Percentiles rank a stretch among this genome's conserved stretches.
phyloP scores from a whole-genome alignment of 2,113 vertebrate species.

The Nesogale talazaci region DNA sequence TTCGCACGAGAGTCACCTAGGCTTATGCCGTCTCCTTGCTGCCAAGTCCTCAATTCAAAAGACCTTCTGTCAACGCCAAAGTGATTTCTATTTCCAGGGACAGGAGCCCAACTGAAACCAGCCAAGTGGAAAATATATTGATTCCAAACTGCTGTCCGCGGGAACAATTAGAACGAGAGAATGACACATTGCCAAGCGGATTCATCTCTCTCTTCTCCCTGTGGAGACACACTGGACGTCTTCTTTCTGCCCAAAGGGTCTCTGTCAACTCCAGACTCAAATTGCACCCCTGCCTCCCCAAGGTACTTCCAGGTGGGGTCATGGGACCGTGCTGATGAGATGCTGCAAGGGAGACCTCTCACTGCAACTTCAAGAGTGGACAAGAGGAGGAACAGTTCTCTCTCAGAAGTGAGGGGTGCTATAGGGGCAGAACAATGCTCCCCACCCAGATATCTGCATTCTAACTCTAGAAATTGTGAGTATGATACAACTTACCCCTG shows the following conservation, averaged over 20 bases:
- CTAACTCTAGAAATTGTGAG: too few relatives aligned
- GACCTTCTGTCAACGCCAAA: background rate
- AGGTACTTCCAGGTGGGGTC: background rate
- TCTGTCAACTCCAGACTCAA: background rate
- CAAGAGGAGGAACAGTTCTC: background rate
- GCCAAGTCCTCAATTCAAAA: background rate
- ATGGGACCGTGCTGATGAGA: too few relatives aligned
- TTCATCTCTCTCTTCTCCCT: background rate
- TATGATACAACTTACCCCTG: background rate
- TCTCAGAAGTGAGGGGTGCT: background rate
- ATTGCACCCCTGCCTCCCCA: too few relatives aligned
- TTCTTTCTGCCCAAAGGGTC: background rate
- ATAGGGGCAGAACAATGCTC: background rate
- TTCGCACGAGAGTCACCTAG: too few relatives aligned
- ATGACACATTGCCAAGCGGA: background rate
- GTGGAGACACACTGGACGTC: background rate
- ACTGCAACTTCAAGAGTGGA: background rate
- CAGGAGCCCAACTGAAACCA: background rate
- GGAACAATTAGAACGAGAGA: background rate
- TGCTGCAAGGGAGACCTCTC: too few relatives aligned
- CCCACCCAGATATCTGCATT: too few relatives aligned
- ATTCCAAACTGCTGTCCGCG: background rate
- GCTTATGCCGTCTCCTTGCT: background rate
- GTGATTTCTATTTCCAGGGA: background rate
- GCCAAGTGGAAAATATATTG: background rate